Conservation (phyloP, 2,888 invertebrate genomes). For the Yponomeuta evonymella region DNA sequence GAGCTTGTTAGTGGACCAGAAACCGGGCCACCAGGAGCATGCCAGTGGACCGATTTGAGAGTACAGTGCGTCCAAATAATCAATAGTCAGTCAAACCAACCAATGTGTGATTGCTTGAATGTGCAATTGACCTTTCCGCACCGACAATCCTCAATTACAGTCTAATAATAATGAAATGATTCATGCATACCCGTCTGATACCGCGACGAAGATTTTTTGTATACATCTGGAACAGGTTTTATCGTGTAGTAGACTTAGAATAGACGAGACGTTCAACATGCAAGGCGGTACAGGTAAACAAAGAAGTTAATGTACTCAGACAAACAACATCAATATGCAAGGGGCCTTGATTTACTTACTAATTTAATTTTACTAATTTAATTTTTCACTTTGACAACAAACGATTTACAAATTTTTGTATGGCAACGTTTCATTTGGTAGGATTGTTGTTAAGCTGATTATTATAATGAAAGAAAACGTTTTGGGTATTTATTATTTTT, state of each 20-base stretch:
- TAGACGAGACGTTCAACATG: constrained; percentile 17
- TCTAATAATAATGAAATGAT: constrained; percentile 27
- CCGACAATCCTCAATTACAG: not conserved
- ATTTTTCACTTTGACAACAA: too few species aligned
- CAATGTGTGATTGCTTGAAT: not conserved
- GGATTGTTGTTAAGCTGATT: too few species aligned
- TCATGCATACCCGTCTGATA: constrained; percentile 64
- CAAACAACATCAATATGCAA: too few species aligned
- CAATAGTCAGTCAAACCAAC: not conserved
- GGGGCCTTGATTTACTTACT: too few species aligned
- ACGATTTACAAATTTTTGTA: too few species aligned
- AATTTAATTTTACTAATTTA: too few species aligned
- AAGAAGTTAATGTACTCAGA: not conserved
- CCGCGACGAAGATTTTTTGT: constrained; percentile 67
- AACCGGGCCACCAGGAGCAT: too few species aligned
- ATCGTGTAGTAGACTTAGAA: constrained; percentile 9
- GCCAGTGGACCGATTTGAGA: not conserved
- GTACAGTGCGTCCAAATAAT: not conserved
- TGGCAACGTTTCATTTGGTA: too few species aligned
- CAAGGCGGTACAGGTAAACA: not conserved
- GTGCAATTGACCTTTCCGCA: not conserved
- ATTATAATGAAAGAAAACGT: too few species aligned
- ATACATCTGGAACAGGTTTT: constrained; percentile 57
- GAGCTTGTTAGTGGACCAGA: too few species aligned
- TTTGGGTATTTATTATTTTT: too few species aligned